Conservation (phyloP, 2,888 invertebrate species). For the Plagodis pulveraria region DNA sequence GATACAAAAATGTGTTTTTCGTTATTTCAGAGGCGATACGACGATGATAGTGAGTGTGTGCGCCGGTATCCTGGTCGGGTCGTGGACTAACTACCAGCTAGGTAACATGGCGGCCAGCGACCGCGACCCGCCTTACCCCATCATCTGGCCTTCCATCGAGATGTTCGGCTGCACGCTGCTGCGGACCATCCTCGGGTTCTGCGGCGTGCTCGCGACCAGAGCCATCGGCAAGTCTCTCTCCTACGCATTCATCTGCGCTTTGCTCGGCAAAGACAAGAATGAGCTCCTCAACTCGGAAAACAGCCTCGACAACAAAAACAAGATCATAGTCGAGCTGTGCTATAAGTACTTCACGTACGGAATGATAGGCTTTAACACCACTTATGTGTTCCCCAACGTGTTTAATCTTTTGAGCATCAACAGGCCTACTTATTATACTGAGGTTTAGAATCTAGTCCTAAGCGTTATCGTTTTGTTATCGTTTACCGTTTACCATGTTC, state of each 20-base stretch:
- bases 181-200: constrained; percentile 90
- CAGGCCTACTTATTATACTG: constrained; percentile 93
- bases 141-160: constrained; percentile 91
- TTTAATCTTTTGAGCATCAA: constrained; percentile 91
- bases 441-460: constrained; percentile 84
- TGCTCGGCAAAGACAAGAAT: constrained; percentile 88
- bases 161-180: constrained; percentile 89
- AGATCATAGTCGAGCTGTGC: constrained; percentile 91
- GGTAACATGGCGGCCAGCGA: constrained; percentile 87
- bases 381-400: constrained; percentile 90
- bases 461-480: background rate
- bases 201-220: constrained; percentile 88
- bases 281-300: constrained; percentile 87
- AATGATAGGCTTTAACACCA: constrained; percentile 91
- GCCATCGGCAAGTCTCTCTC: constrained; percentile 88
- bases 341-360: constrained; percentile 93
- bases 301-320: constrained; percentile 88
- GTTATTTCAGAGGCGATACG: constrained; percentile 91
- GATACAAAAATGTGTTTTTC: background rate
- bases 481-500: background rate
- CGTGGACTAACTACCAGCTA: constrained; percentile 93
- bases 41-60: constrained; percentile 94
- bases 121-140: constrained; percentile 89
- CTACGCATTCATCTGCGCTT: constrained; percentile 88
- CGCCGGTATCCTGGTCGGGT: constrained; percentile 90